Percentiles rank a stretch among this genome's conserved stretches.
Conservation (phyloP, 2,797 vertebrate species). For the Spinus olivaceus region DNA sequence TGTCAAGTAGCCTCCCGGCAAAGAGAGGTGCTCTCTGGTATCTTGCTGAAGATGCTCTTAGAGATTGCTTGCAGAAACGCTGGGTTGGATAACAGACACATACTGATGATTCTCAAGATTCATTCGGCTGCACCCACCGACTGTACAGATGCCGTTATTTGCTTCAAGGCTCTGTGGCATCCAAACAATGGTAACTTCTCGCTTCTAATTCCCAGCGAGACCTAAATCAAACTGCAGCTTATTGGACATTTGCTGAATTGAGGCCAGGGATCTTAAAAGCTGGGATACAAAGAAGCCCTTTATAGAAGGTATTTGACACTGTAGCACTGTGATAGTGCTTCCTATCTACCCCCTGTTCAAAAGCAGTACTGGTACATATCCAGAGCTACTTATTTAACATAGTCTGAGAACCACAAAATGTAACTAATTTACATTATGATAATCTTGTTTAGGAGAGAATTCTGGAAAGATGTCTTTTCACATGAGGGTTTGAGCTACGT, state of each 20-base stretch:
- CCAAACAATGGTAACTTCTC: conserved; percentile 43
- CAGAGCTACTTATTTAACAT: neutral
- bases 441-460: neutral
- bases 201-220: conserved; percentile 19
- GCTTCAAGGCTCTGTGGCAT: conserved; percentile 40
- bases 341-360: neutral
- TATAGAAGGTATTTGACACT: conserved; percentile 13
- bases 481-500: neutral
- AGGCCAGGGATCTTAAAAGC: conserved; percentile 43
- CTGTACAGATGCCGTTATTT: conserved; percentile 19
- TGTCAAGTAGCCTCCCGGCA: conserved; percentile 48
- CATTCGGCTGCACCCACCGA: conserved; percentile 32
- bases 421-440: neutral
- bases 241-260: conserved; percentile 38
- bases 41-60: conserved; percentile 21
- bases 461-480: neutral
- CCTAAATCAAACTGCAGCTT: conserved; percentile 42
- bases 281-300: conserved; percentile 52
- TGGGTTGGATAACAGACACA: neutral
- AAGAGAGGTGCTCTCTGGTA: conserved; percentile 32
- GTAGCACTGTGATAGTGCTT: conserved; percentile 1
- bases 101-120: conserved; percentile 51
- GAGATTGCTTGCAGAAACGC: neutral
- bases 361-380: neutral
- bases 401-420: neutral